These are phyloP conservation scores for Phrynocephalus forsythii DNA, from an alignment of 2,797 vertebrate genomes.

Conservation along the genomic window DNA sequence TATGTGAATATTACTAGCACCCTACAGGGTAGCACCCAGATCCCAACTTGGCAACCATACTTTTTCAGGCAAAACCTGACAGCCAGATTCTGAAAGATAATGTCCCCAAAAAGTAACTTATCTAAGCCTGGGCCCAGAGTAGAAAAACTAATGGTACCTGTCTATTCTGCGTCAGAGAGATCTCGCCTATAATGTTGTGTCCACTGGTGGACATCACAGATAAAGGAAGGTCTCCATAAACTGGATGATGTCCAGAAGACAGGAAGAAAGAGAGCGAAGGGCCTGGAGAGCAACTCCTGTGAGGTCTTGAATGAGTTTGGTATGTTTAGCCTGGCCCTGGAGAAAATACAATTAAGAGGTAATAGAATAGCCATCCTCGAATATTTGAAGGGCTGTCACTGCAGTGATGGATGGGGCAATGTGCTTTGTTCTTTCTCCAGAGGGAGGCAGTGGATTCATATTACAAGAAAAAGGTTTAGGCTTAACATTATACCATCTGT, in stretches of 20 bases:
- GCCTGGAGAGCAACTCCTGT: neutral
- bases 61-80: too few relatives aligned
- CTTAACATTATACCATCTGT: neutral
- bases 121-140: neutral
- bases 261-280: neutral
- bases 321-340: neutral
- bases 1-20: neutral
- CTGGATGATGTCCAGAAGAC: neutral
- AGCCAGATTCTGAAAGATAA: too few relatives aligned
- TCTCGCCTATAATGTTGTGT: neutral
- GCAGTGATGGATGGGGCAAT: neutral
- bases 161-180: neutral
- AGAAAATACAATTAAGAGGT: neutral
- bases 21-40: neutral
- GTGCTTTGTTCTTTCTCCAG: neutral
- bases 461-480: conserved; percentile 9
- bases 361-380: neutral
- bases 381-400: conserved; percentile 11
- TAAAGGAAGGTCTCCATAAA: neutral
- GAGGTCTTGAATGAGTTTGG: neutral
- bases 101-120: too few relatives aligned
- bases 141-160: neutral
- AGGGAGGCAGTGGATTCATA: neutral
- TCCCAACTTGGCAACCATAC: neutral
- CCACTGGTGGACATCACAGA: neutral